Conservation (phyloP, 2,888 invertebrate genomes). For the Stenchaetothrips biformis region DNA sequence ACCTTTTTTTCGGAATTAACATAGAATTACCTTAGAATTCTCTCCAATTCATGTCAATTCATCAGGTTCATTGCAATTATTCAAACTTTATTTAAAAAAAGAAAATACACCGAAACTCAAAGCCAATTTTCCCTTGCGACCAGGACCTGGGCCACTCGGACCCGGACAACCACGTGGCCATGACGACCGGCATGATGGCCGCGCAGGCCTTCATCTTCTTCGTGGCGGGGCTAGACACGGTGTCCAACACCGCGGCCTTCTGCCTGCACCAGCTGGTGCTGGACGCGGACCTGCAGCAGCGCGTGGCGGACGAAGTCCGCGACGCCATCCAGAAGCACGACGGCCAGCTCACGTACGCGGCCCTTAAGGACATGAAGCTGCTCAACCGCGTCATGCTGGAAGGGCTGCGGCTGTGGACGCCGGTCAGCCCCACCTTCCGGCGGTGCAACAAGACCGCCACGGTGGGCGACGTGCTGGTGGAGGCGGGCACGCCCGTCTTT, state of each 20-base stretch:
- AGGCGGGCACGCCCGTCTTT: slow-evolving; percentile 51
- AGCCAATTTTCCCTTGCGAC: too few species aligned
- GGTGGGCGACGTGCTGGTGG: slow-evolving; percentile 40
- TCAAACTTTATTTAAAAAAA: too few species aligned
- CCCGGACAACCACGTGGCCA: neutral
- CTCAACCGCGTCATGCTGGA: neutral
- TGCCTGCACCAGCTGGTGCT: neutral
- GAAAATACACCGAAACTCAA: too few species aligned
- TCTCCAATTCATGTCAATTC: too few species aligned
- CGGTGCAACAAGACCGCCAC: neutral
- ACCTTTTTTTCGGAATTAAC: too few species aligned
- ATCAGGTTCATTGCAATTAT: too few species aligned
- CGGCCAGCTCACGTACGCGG: neutral
- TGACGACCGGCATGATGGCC: neutral
- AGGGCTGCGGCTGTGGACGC: neutral
- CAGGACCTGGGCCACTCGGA: neutral
- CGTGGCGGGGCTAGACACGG: neutral
- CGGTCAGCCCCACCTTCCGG: neutral
- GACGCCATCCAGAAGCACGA: neutral
- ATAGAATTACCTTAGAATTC: too few species aligned
- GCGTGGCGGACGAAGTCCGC: neutral
- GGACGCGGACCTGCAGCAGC: neutral
- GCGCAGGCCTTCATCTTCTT: slow-evolving; percentile 19
- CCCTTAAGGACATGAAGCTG: neutral
- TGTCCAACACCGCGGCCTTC: slow-evolving; percentile 13